Percentiles rank a stretch among this genome's conserved stretches.
phyloP scores from a whole-genome alignment of 37 sponge, comb jelly and placozoan genomes.

The Mnemiopsis leidyi region DNA sequence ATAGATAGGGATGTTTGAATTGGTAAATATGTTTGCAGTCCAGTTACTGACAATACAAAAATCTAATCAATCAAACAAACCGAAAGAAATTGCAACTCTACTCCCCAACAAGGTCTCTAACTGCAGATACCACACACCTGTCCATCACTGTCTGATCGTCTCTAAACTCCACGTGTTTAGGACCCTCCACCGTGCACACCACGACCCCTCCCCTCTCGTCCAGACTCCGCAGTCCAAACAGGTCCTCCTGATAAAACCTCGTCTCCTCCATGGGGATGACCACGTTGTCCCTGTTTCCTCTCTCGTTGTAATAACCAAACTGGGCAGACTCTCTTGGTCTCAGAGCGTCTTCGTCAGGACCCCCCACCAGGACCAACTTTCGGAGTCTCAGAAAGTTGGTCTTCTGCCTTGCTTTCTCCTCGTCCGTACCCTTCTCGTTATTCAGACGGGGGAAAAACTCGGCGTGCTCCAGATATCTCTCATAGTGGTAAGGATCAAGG shows the following conservation, averaged over 20 bases:
- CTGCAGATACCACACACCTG: background rate
- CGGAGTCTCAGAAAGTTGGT: background rate
- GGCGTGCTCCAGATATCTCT: background rate
- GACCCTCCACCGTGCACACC: background rate
- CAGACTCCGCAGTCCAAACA: background rate
- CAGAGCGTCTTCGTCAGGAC: background rate
- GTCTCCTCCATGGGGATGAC: slow-evolving; percentile 38
- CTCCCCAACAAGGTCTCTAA: too few species aligned
- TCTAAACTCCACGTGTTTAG: background rate
- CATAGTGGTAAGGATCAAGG: background rate
- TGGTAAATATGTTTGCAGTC: too few species aligned
- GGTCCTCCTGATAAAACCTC: slow-evolving; percentile 1
- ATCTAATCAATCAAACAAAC: too few species aligned
- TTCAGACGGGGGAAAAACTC: slow-evolving; percentile 5
- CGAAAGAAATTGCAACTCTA: too few species aligned
- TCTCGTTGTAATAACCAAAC: slow-evolving; percentile 1
- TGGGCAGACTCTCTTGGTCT: background rate
- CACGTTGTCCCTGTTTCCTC: background rate
- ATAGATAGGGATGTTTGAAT: too few species aligned
- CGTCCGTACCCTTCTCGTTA: background rate
- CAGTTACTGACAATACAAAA: too few species aligned
- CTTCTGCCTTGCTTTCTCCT: background rate
- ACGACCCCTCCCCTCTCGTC: background rate
- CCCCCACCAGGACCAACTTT: background rate
- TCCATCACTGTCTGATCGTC: background rate